Evolutionary conservation across 1,140 invertebrate species (phyloP), one percentile per base, ranked within the genome.

Genomic region (Samia ricini): DNA sequence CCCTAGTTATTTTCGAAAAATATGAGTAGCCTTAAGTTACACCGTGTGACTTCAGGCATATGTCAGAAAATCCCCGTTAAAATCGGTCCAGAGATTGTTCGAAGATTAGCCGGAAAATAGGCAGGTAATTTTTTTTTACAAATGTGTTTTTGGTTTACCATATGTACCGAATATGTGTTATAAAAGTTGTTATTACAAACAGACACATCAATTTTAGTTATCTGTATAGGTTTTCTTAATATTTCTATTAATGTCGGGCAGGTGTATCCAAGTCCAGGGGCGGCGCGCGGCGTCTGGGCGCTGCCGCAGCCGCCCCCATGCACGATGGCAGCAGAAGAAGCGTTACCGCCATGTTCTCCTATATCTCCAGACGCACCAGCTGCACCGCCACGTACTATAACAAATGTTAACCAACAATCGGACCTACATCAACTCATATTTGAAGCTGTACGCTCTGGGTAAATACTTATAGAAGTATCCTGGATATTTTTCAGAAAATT

Each of bases 211-310:
- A n/a, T n/a, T n/a, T n/a, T n/a, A n/a, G n/a, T n/a, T n/a, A n/a
- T n/a, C n/a, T n/a, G n/a, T n/a, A n/a, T n/a, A n/a, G n/a, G n/a
- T 5, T 0, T 42, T 42, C 15, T 42, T 15, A 42, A 42, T 42
- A 4, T 0, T 15, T 42, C n/a, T 42, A 2, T 42, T 15, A 42
- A 15, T 7, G 12, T 2, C 8, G 51, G 52, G 20, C 57, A 93
- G 87, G 93, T 94, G 88, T 93, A 93, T 72, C 93, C 95, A 67
- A 95, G 95, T 91, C 95, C 95, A 85, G 95, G 95, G 91, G 94
- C 95, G 78, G 95, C 95, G 79, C 94, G 95, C 82, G 96, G 95
- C 83, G 95, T 96, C 85, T 96, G 95, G 95, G 95, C 95, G 81
- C 90, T 95, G 90, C 93, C 93, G 85, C 92, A 93, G 88, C 92